phyloP scores from a whole-genome alignment of 2,888 invertebrate genomes.

The Allolobophora icterica region DNA sequence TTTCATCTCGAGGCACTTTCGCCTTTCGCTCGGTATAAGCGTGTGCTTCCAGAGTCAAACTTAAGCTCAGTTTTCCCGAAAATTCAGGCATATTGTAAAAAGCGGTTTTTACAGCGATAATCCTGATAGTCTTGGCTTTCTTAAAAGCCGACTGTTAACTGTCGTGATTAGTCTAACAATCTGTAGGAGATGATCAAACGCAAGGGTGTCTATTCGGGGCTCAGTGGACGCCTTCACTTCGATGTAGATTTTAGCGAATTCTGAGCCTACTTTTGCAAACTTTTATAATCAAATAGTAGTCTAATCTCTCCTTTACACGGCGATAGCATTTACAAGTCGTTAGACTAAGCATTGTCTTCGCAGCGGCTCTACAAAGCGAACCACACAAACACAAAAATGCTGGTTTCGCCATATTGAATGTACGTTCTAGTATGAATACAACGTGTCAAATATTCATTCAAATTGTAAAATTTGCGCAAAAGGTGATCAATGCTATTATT shows the following conservation, averaged over 20 bases:
- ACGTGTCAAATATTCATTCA: not conserved
- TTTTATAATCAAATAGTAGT: not conserved
- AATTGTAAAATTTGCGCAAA: constrained; percentile 1
- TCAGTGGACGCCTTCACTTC: not conserved
- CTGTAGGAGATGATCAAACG: not conserved
- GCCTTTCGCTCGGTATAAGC: not conserved
- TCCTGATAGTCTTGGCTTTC: not conserved
- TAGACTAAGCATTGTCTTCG: not conserved
- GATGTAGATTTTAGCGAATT: constrained; percentile 10
- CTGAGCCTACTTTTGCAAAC: not conserved
- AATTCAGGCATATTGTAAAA: not conserved
- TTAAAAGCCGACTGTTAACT: not conserved
- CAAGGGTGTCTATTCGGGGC: not conserved
- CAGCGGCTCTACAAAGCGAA: not conserved
- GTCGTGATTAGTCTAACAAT: not conserved
- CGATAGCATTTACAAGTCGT: not conserved
- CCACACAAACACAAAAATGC: constrained; percentile 15
- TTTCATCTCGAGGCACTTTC: constrained; percentile 12
- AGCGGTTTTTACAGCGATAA: not conserved
- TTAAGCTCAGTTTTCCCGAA: not conserved
- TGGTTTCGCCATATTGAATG: not conserved
- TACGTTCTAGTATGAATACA: not conserved
- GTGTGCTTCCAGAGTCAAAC: constrained; percentile 36
- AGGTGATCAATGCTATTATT: not conserved
- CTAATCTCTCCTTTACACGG: not conserved